Conservation (phyloP, 2,888 invertebrate species). For the Drosophila stalkeri region DNA sequence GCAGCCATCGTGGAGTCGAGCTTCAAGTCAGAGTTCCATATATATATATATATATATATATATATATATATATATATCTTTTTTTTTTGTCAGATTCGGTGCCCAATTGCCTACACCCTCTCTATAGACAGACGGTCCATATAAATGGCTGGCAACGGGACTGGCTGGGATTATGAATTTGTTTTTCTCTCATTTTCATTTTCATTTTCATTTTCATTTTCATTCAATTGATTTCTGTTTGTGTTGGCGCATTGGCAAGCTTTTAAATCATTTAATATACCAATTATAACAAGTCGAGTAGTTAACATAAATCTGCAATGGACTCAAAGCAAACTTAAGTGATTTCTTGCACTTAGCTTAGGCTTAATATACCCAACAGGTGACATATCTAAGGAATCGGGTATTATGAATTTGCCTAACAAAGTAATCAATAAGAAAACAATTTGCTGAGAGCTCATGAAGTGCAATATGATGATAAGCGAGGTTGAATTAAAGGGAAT, state of each 20-base stretch:
- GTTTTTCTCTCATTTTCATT: slow-evolving; percentile 11
- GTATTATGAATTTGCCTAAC: no score
- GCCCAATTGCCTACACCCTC: slow-evolving; percentile 65
- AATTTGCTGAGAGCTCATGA: not conserved
- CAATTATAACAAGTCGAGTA: slow-evolving; percentile 84
- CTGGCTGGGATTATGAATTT: slow-evolving; percentile 27
- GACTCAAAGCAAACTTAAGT: slow-evolving; percentile 70
- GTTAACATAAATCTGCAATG: slow-evolving; percentile 83
- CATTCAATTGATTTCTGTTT: slow-evolving; percentile 76
- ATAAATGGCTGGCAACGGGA: slow-evolving; percentile 47
- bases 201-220: slow-evolving; percentile 16
- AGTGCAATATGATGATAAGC: not conserved
- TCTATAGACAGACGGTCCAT: slow-evolving; percentile 37
- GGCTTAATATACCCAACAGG: slow-evolving; percentile 25
- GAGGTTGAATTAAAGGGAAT: no score
- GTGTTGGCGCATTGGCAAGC: slow-evolving; percentile 75
- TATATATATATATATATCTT: slow-evolving; percentile 3
- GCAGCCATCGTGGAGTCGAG: slow-evolving; percentile 11
- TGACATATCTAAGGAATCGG: not conserved
- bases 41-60: slow-evolving; percentile 22
- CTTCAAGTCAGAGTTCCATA: slow-evolving; percentile 53
- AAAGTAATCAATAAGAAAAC: no score
- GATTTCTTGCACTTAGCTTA: slow-evolving; percentile 65
- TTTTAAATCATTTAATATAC: slow-evolving; percentile 85
- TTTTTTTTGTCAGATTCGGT: slow-evolving; percentile 22